Percentiles rank a stretch among this genome's conserved stretches.
Evolutionary conservation across 1,140 invertebrate genomes (phyloP).

Genomic region (Rhyzopertha dominica): DNA sequence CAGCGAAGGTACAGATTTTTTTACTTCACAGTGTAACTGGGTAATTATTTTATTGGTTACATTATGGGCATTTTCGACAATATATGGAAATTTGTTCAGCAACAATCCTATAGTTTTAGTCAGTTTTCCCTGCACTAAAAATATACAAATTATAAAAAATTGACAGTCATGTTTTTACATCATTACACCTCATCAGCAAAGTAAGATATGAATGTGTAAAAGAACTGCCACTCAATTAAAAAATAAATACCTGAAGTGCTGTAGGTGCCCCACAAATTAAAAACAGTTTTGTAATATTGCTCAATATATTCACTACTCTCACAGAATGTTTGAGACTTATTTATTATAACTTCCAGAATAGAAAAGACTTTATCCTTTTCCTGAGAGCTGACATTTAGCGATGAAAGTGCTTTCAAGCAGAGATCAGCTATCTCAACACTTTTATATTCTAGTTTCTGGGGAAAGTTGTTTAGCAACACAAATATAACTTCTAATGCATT

Average conservation of each 20-base stretch:
- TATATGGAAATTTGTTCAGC: constrained; percentile 23
- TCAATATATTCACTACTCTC: constrained; percentile 19
- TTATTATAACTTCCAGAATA: constrained; percentile 23
- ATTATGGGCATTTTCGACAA: constrained; percentile 15
- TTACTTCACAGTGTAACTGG: constrained; percentile 23
- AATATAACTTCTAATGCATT: constrained; percentile 29
- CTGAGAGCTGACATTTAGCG: constrained; percentile 6
- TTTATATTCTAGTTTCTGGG: constrained; percentile 21
- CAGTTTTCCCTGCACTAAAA: constrained; percentile 32
- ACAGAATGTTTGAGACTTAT: constrained; percentile 19
- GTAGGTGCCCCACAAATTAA: not conserved
- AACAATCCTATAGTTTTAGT: constrained; percentile 25
- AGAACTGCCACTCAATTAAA: not conserved
- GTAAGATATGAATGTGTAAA: not conserved
- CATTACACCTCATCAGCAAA: not conserved
- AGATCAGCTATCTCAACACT: constrained; percentile 16
- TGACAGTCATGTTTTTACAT: constrained; percentile 10
- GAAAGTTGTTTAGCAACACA: constrained; percentile 31
- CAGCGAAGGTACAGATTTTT: constrained; percentile 11
- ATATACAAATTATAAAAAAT: constrained; percentile 6
- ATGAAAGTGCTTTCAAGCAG: constrained; percentile 13
- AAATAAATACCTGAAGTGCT: not conserved
- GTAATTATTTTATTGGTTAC: constrained; percentile 18
- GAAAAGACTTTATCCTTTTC: constrained; percentile 30
- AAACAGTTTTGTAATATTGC: constrained; percentile 16